Conservation (phyloP, 92 coral and sea anemone species). For the Desmophyllum pertusum region DNA sequence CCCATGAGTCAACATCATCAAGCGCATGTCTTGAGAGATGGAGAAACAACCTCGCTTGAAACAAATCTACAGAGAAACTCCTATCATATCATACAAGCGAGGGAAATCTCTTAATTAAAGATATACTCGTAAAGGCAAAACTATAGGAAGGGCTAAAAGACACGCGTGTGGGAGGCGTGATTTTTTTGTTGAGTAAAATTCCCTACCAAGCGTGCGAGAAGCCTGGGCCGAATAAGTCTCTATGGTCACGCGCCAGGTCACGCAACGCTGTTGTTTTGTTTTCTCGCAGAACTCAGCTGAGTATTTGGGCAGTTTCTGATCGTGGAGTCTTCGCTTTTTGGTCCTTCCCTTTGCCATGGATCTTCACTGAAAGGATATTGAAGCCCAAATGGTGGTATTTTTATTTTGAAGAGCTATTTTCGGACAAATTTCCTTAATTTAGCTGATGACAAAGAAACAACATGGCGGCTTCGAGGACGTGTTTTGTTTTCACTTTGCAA, state of each 20-base stretch:
- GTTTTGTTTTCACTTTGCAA: slow-evolving; percentile 4
- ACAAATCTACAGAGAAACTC: too few species aligned
- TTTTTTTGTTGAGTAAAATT: background rate
- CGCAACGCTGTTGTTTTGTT: background rate
- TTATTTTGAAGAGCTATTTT: background rate
- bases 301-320: background rate
- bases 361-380: background rate
- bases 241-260: slow-evolving; percentile 14
- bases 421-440: background rate
- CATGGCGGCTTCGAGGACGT: slow-evolving; percentile 13
- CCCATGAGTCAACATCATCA: too few species aligned
- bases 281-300: background rate
- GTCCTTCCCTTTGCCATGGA: background rate
- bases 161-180: too few species aligned
- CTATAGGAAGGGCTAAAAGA: too few species aligned
- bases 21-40: too few species aligned
- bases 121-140: too few species aligned
- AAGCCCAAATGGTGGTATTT: background rate
- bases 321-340: background rate
- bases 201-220: background rate
- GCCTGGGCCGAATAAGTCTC: slow-evolving; percentile 4
- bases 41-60: too few species aligned
- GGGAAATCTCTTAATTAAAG: too few species aligned
- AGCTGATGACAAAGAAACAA: background rate
- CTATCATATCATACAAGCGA: too few species aligned